Evolutionary conservation across 2,797 vertebrate species (phyloP), one percentile per base, ranked within the genome.

Genomic region (Enoplosus armatus): DNA sequence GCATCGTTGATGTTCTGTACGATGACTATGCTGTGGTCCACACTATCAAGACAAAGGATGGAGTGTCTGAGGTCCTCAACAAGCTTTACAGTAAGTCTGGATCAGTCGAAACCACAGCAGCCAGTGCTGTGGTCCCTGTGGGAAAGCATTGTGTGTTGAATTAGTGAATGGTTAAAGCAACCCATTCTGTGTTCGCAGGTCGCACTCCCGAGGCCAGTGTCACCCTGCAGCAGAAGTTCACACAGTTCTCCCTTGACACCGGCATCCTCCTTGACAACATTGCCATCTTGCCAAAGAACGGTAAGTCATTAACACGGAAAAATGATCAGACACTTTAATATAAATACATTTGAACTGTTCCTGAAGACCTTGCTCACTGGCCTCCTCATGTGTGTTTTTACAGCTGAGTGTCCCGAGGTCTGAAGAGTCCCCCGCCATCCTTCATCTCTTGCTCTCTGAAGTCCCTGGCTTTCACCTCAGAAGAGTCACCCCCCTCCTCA

Each of bases 81-180:
- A 92, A 95, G 6, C 94, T 98, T 37, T 97, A 96, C 8, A 94
- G 97, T 99, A 92, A 1, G 96, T 87, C 26, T 47, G 8, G 3
- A 12, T 47, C 24, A 6, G 20, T 45, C 39, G n/a, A 15, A 11
- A 27, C 41, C 18, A n/a, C 29, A 33, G 18, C n/a, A 18, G 14
- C 43, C 6, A 3, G 18, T 29, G 24, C 5, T 31, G 5, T 24
- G 20, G 20, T 67, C 22, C 11, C 47, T 48, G 22, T 50, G 11
- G 5, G 47, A n/a, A 70, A 31, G 22, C 6, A 22, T 1, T 37
- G 6, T 8, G 0, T 24, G n/a, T 20, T 31, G 10, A 9, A 45
- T 27, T 20, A 0, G 11, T 27, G 12, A 31, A 16, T 53, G 20
- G 11, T 31, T 37, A 33, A 78, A 58, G 8, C 16, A 12, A 43